Base-by-base conservation (phyloP, 2,113 vertebrate genomes). In the Leucopsar rothschildi region DNA sequence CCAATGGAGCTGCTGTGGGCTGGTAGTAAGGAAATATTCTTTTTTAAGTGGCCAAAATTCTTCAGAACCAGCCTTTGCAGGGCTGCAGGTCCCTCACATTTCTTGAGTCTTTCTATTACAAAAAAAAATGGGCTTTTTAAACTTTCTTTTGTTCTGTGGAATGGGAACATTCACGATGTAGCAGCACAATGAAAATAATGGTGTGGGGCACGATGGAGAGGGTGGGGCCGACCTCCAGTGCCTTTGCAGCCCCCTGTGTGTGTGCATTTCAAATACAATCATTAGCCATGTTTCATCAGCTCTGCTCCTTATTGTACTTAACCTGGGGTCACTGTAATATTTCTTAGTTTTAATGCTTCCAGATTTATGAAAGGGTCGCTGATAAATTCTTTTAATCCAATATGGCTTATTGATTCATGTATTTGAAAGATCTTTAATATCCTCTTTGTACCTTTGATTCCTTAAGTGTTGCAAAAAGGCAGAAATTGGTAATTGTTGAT, bases 401-500 rank as follows among this genome's bases (percentile, higher is more conserved):
- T 59, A 71, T 81, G 86, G 82, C 69, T 96, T 93, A 93, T 85
- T 97, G 87, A 69, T 92, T 95, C 95, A 37, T 88, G 82, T 66
- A 63, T 95, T 96, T 85, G 91, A 92, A 92, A 93, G 79, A 85
- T 90, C 71, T 71, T 76, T 93, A 95, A 95, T 96, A 96, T 88
- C 92, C 79, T 92, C 71, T 95, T 95, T 92, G 86, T 92, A 78
- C 57, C 53, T 94, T 90, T 96, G 93, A 97, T 97, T 98, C 95
- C 91, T 97, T 86, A 97, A 97, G 92, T 93, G 72, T 96, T 96
- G 95, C 97, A 82, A 98, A 97, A 97, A 97, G 97, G 96, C 93
- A 95, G 97, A 97, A 96, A 96, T 78, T 95, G 93, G 96, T 97
- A 97, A 97, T 97, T 96, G 98, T 95, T 95, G 78, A 94, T 96